These are phyloP conservation scores for Macrophya annulata DNA, from an alignment of 2,888 invertebrate species.

Conservation along the genomic window DNA sequence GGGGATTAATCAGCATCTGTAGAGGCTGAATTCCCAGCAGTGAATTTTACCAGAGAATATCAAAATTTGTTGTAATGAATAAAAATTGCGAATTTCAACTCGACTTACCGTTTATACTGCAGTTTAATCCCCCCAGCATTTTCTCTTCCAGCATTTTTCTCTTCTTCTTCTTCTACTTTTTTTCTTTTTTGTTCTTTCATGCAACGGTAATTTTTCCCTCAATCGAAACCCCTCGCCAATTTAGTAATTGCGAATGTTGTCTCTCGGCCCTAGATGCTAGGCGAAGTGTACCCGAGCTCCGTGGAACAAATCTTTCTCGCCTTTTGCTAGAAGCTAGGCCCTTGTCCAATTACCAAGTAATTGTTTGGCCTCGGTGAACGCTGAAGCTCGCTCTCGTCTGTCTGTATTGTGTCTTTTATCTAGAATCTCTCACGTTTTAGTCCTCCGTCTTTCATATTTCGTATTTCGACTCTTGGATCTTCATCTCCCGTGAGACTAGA, in stretches of 20 bases:
- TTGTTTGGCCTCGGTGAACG: conserved; percentile 72
- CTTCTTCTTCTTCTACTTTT: background rate
- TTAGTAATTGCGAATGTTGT: conserved; percentile 34
- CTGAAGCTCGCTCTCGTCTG: background rate
- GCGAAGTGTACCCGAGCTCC: background rate
- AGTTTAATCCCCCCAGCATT: background rate
- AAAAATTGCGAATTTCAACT: background rate
- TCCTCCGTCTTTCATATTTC: background rate
- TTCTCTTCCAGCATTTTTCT: no score
- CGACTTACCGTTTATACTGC: no score
- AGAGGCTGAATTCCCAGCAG: background rate
- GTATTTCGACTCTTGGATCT: background rate
- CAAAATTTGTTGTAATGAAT: background rate
- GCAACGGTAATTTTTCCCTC: conserved; percentile 17
- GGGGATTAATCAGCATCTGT: background rate
- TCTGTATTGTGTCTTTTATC: background rate
- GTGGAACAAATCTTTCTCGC: conserved; percentile 35
- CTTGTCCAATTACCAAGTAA: conserved; percentile 76
- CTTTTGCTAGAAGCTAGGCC: conserved; percentile 65
- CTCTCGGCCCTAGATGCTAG: background rate
- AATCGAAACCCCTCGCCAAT: conserved; percentile 15
- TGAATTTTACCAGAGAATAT: background rate
- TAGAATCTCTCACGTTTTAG: background rate
- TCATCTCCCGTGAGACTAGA: conserved; percentile 42
- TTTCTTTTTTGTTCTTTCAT: background rate